Conservation (phyloP, 1,140 invertebrate genomes). For the Proctacanthus coquilletti region DNA sequence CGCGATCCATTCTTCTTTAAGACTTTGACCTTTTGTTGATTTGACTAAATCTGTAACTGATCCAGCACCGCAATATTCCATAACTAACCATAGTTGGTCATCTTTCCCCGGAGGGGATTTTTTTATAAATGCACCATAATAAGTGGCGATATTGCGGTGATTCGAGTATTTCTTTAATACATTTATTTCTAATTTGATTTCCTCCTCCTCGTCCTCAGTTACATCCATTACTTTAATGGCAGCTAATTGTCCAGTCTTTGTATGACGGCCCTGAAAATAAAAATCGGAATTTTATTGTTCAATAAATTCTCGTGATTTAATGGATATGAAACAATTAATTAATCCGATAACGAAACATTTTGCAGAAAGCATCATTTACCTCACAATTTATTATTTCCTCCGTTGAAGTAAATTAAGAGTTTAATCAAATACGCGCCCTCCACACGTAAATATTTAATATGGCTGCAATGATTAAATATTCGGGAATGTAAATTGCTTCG, state of each 20-base stretch:
- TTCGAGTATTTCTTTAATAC: slow-evolving; percentile 98
- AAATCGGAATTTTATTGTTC: no score
- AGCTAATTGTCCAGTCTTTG: slow-evolving; percentile 96
- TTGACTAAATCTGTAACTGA: slow-evolving; percentile 99
- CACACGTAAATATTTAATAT: no score
- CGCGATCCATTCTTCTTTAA: slow-evolving; percentile 99
- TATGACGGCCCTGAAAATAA: slow-evolving; percentile 80
- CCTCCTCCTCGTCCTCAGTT: slow-evolving; percentile 99
- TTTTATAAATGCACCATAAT: slow-evolving; percentile 99
- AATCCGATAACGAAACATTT: no score
- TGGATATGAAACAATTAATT: no score
- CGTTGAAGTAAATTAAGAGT: no score
- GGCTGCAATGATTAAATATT: no score
- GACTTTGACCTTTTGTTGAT: slow-evolving; percentile 91
- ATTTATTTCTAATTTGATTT: slow-evolving; percentile 99
- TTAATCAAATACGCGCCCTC: no score
- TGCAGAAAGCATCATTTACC: no score
- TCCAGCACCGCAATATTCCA: slow-evolving; percentile 99
- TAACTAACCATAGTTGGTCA: slow-evolving; percentile 98
- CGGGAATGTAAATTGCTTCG: no score
- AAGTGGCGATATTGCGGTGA: slow-evolving; percentile 98
- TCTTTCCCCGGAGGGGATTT: slow-evolving; percentile 97
- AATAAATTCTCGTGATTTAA: no score
- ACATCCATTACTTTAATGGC: slow-evolving; percentile 99
- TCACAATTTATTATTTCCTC: no score